Evolutionary conservation across 1,140 invertebrate genomes (phyloP).

Genomic region (Manduca sexta): DNA sequence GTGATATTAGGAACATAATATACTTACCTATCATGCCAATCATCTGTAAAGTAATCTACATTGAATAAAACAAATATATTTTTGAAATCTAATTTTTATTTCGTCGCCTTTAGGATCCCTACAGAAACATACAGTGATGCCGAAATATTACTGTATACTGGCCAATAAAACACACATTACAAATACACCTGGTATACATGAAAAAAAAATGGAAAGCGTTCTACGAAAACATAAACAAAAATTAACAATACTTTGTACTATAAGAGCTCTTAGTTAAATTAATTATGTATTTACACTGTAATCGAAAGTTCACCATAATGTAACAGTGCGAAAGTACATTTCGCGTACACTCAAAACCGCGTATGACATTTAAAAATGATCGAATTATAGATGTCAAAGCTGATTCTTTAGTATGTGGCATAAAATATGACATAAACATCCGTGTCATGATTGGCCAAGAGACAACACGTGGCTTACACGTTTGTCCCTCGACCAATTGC

Average conservation of each 20-base stretch:
- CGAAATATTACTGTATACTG: constrained; percentile 18
- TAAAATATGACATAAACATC: neutral
- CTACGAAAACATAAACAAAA: neutral
- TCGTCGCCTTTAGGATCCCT: constrained; percentile 44
- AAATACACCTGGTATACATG: neutral
- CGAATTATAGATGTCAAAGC: too few relatives aligned
- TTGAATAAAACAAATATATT: constrained; percentile 3
- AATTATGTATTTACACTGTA: neutral
- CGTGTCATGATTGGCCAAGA: too few relatives aligned
- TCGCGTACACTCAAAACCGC: too few relatives aligned
- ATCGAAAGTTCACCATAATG: neutral
- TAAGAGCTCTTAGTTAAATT: constrained; percentile 6
- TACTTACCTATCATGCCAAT: too few relatives aligned
- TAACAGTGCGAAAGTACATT: too few relatives aligned
- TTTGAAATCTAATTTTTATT: constrained; percentile 54
- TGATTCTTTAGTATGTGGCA: neutral
- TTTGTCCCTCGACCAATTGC: too few relatives aligned
- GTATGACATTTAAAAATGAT: too few relatives aligned
- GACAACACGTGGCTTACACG: too few relatives aligned
- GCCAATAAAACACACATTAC: neutral
- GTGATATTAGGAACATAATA: too few relatives aligned
- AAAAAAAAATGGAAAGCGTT: too few relatives aligned
- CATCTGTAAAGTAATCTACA: too few relatives aligned
- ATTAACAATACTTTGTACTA: constrained; percentile 11
- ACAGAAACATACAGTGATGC: constrained; percentile 47